Evolutionary conservation across 2,797 vertebrate species (phyloP), one percentile per base, ranked within the genome.

Genomic region (Coregonus suidteri): DNA sequence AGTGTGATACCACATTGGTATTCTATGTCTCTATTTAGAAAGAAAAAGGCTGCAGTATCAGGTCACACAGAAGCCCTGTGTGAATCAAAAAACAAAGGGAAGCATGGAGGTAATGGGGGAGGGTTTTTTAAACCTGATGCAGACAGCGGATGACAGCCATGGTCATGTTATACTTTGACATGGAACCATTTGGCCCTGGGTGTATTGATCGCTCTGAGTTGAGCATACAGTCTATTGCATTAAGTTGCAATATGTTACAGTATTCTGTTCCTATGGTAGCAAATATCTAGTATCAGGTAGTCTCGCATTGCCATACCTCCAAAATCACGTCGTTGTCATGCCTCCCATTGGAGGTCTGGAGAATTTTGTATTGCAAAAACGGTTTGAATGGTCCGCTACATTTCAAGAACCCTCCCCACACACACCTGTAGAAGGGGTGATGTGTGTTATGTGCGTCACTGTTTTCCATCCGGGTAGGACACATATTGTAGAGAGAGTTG

Each of bases 151-250:
- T 74, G 56, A 74, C 73, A 35, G 77, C 72, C 52, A 69, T 75
- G 73, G 71, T 71, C 82, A 75, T 51, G 74, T 74, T 71, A 71
- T 73, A 79, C 82, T 83, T 82, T 70, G 52, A 80, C 77, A 80
- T 64, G 77, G 79, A 86, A 78, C 59, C 31, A 74, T 82, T 85
- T 82, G 82, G 86, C 83, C 79, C 84, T 75, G 77, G 31, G 70
- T 88, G 80, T 88, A 89, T 90, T 84, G 86, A 91, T 91, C 85
- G 80, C 52, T 37, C 18, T 25, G 16, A 62, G 54, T 11, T 71
- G 65, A 82, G 78, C 72, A 74, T 80, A 77, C 75, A 74, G 52
- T 59, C 54, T 41, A 47, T 20, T 47, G 54, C 31, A 37, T 62
- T 37, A 1, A 13, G 56, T 62, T 37, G 18, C 3, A 41, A 6